Evolutionary conservation across 2,797 vertebrate species (phyloP).

Genomic region (Benthosema pterotum): DNA sequence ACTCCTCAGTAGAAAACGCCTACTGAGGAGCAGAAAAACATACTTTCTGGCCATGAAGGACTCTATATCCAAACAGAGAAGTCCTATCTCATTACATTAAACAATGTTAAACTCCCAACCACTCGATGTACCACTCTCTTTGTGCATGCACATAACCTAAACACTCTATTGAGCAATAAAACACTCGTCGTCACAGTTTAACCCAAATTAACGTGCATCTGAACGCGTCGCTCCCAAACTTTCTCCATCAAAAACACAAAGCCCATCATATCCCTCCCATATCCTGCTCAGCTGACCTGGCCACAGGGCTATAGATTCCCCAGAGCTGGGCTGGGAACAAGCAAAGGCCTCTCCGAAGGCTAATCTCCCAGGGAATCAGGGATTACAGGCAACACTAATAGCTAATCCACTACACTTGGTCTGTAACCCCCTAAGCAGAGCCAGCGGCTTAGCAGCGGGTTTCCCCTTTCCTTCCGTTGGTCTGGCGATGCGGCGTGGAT

Average conservation of each 20-base stretch:
- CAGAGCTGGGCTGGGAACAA: constrained; percentile 40
- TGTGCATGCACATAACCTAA: no score
- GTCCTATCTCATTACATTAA: no score
- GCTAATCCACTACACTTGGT: constrained; percentile 56
- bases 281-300: constrained; percentile 62
- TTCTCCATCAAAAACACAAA: neutral
- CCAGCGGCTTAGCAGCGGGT: constrained; percentile 45
- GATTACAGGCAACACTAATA: constrained; percentile 61
- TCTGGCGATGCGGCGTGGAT: constrained; percentile 26
- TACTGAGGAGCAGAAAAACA: no score
- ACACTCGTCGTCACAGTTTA: no score
- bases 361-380: constrained; percentile 61
- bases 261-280: constrained; percentile 49
- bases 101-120: no score
- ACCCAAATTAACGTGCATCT: no score
- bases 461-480: constrained; percentile 17
- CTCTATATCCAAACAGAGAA: no score
- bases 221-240: no score
- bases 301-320: constrained; percentile 6
- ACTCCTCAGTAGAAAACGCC: no score
- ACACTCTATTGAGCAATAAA: no score
- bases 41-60: no score
- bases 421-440: constrained; percentile 42
- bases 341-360: constrained; percentile 41
- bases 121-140: no score